Evolutionary conservation across 2,888 invertebrate genomes (phyloP).

Genomic region (Anthoptus insignis): DNA sequence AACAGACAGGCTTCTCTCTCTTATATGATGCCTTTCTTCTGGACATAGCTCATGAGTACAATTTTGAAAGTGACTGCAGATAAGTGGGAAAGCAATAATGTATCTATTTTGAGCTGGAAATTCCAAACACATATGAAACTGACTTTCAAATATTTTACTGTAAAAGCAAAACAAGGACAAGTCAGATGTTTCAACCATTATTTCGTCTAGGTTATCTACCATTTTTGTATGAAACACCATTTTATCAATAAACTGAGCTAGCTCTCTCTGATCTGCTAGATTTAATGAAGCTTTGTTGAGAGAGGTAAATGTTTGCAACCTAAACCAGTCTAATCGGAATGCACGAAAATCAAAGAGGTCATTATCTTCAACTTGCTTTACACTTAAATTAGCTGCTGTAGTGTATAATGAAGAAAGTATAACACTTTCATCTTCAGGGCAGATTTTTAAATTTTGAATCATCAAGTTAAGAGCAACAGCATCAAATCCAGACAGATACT

Average conservation of each 20-base stretch:
- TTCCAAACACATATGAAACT: conserved; percentile 99
- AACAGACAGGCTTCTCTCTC: conserved; percentile 97
- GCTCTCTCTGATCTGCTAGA: conserved; percentile 94
- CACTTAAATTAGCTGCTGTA: conserved; percentile 94
- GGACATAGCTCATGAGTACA: conserved; percentile 99
- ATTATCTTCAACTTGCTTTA: conserved; percentile 98
- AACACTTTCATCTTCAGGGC: conserved; percentile 98
- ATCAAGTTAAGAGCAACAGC: conserved; percentile 96
- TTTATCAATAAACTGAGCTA: conserved; percentile 97
- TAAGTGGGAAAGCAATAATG: conserved; percentile 98
- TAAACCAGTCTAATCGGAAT: conserved; percentile 98
- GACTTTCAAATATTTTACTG: conserved; percentile 98
- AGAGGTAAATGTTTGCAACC: conserved; percentile 98
- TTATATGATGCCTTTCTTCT: conserved; percentile 98
- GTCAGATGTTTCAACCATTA: conserved; percentile 98
- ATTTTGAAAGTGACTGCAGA: conserved; percentile 99
- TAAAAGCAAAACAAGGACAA: conserved; percentile 99
- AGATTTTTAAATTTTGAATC: conserved; percentile 93
- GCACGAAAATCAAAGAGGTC: conserved; percentile 98
- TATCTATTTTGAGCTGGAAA: conserved; percentile 99
- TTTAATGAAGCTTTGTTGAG: conserved; percentile 93
- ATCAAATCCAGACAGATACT: conserved; percentile 98
- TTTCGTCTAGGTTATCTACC: conserved; percentile 99
- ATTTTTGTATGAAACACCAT: conserved; percentile 99
- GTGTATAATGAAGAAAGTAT: conserved; percentile 97